Conservation (phyloP, 1,140 invertebrate genomes). For the Zeugodacus cucurbitae region DNA sequence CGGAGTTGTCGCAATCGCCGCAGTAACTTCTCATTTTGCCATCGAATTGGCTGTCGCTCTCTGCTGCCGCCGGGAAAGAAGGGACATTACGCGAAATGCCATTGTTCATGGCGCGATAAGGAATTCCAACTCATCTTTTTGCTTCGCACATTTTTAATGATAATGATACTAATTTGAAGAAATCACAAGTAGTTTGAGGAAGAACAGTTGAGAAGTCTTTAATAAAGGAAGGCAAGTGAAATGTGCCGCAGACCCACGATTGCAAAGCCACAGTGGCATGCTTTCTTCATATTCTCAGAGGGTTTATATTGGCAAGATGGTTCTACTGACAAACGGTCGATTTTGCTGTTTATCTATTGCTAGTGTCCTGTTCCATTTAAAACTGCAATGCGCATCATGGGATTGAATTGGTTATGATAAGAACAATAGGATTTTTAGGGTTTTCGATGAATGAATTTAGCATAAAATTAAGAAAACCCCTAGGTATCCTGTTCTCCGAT, state of each 20-base stretch:
- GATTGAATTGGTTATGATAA: no score
- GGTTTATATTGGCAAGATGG: no score
- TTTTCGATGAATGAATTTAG: no score
- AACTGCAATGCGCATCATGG: no score
- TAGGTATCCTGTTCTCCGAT: no score
- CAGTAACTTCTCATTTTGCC: constrained; percentile 13
- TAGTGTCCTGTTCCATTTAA: no score
- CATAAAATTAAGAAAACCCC: no score
- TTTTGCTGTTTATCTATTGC: no score
- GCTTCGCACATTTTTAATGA: constrained; percentile 41
- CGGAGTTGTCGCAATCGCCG: background rate
- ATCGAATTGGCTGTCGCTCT: background rate
- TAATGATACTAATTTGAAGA: constrained; percentile 44
- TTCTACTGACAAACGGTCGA: no score
- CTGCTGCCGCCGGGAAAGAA: no score
- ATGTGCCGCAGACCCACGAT: background rate
- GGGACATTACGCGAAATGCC: background rate
- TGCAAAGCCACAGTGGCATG: background rate
- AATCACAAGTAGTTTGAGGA: constrained; percentile 7
- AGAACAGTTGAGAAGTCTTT: background rate
- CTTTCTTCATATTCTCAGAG: background rate
- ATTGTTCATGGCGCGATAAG: constrained; percentile 43
- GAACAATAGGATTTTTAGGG: no score
- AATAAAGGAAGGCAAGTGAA: background rate
- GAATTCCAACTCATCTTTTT: constrained; percentile 40